Conservation (phyloP, 2,797 vertebrate genomes). For the Phoebastria nigripes region DNA sequence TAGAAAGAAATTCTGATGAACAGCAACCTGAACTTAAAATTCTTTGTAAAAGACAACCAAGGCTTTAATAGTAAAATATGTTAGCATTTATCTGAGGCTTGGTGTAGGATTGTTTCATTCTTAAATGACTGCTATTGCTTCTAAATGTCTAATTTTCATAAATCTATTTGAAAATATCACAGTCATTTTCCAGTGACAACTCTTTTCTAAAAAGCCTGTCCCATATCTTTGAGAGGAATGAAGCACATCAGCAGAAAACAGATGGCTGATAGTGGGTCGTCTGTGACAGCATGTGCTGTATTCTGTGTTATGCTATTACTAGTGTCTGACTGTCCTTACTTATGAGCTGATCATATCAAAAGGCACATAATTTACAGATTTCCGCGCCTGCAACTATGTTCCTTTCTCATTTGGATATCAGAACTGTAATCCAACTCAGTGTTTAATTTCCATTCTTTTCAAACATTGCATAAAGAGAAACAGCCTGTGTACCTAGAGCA, state of each 20-base stretch:
- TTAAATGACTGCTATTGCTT: neutral
- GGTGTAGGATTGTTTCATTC: neutral
- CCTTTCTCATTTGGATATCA: neutral
- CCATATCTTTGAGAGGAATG: neutral
- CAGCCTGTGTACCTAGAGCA: neutral
- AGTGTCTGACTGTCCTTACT: neutral
- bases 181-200: neutral
- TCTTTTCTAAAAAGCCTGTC: neutral
- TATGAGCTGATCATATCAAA: neutral
- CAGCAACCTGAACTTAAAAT: neutral
- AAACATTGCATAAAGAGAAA: neutral
- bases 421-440: neutral
- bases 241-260: slow-evolving; percentile 7
- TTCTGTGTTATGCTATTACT: neutral
- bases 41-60: neutral
- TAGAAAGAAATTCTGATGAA: neutral
- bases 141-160: slow-evolving; percentile 7
- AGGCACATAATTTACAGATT: neutral
- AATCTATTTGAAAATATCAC: neutral
- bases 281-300: neutral
- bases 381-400: neutral
- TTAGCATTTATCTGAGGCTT: neutral
- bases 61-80: neutral
- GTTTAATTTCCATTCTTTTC: neutral
- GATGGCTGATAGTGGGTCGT: neutral